Conservation (phyloP, 2,888 invertebrate species). For the Dicycla oo region DNA sequence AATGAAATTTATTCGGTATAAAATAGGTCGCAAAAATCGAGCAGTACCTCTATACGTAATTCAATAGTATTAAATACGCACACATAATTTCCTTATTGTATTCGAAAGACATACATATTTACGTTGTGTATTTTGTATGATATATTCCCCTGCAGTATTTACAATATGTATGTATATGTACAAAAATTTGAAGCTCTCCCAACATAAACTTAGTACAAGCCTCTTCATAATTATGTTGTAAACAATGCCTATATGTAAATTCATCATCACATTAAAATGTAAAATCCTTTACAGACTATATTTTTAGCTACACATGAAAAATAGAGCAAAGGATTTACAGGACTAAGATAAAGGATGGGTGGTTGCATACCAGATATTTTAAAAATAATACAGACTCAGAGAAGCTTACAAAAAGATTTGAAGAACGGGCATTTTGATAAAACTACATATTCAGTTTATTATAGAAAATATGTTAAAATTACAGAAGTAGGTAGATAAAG, state of each 20-base stretch:
- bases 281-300: constrained; percentile 52
- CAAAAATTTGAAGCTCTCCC: constrained; percentile 75
- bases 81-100: constrained; percentile 46
- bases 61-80: constrained; percentile 41
- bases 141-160: constrained; percentile 58
- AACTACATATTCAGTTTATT: constrained; percentile 42
- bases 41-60: too few relatives aligned
- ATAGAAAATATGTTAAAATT: constrained; percentile 41
- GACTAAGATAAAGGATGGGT: constrained; percentile 58
- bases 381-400: constrained; percentile 37
- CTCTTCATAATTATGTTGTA: constrained; percentile 68
- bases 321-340: constrained; percentile 51
- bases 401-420: constrained; percentile 42
- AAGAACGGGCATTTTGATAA: constrained; percentile 26
- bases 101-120: constrained; percentile 55
- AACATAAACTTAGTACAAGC: constrained; percentile 75
- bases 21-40: too few relatives aligned
- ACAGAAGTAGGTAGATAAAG: constrained; percentile 42
- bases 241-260: constrained; percentile 66
- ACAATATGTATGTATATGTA: constrained; percentile 78
- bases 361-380: constrained; percentile 20
- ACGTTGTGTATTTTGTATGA: constrained; percentile 56
- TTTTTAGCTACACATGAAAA: constrained; percentile 53
- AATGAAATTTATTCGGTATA: too few relatives aligned
- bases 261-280: constrained; percentile 69